Evolutionary conservation across 1,140 invertebrate species (phyloP).

Genomic region (Armadillidium nasatum): DNA sequence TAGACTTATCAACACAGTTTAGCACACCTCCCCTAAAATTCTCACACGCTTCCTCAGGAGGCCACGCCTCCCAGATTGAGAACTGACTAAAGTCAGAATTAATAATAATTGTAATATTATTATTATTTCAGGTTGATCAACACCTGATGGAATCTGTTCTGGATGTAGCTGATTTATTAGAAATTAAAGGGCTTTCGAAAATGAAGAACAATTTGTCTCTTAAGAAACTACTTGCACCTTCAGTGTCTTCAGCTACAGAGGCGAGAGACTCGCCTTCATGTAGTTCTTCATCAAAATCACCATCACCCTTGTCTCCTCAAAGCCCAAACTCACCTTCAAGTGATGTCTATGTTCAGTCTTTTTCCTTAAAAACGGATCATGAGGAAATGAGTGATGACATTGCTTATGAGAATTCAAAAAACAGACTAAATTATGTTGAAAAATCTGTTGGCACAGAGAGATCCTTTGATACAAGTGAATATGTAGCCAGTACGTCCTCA

Average conservation of each 20-base stretch:
- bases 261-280: not conserved
- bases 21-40: too few species aligned
- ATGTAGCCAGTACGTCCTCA: not conserved
- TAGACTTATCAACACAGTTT: too few species aligned
- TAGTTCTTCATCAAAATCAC: not conserved
- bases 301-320: not conserved
- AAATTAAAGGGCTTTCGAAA: slow-evolving; percentile 13
- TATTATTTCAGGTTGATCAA: slow-evolving; percentile 11
- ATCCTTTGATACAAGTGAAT: not conserved
- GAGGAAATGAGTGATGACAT: not conserved
- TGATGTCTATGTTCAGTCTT: not conserved
- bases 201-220: slow-evolving; percentile 8
- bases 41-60: too few species aligned
- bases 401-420: not conserved
- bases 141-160: slow-evolving; percentile 7
- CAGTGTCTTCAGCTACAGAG: not conserved
- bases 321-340: not conserved
- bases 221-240: slow-evolving; percentile 12
- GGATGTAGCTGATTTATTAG: not conserved
- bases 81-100: too few species aligned
- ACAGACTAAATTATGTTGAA: not conserved
- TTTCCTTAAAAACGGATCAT: not conserved
- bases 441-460: not conserved
- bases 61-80: too few species aligned
- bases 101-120: not conserved